Evolutionary conservation across 1,140 invertebrate species (phyloP), one percentile per base, ranked within the genome.

Genomic region (Anastatus disparis): DNA sequence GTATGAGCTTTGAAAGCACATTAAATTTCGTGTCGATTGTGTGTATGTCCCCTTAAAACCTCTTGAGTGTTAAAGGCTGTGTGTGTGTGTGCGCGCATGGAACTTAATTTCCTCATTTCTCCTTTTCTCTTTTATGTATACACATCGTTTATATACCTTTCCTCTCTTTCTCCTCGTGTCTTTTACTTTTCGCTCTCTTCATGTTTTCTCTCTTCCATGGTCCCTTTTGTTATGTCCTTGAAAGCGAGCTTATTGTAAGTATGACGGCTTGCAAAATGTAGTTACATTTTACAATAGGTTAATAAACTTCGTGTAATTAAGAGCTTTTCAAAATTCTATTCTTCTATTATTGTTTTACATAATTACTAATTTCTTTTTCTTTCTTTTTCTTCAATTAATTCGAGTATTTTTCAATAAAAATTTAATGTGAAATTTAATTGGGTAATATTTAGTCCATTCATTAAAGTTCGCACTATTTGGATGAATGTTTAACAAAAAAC

Each of bases 101-200:
- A 61, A 61, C 29, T 69, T 69, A 52, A 69, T 62, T 69, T 69
- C 46, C 29, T 50, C 27, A 26, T 66, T 31, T 59, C 65, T 31
- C 44, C 48, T 17, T 68, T 31, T n/a, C n/a, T n/a, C n/a, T n/a
- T 9, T 40, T 58, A 7, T 15, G 1, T 9, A 38, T 40, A 29
- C 7, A 3, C 0, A 26, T 17, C 31, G 40, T 56, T 9, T 38
- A 24, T 50, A 59, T 59, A 17, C 15, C 64, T 46, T 29, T 50
- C 13, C 20, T 29, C 44, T 52, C 24, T 52, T 31, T 35, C 31
- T 35, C 31, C 31, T 35, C 31, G 4, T n/a, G n/a, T n/a, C n/a
- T n/a, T n/a, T n/a, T n/a, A n/a, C n/a, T n/a, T n/a, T n/a, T n/a
- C n/a, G n/a, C n/a, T n/a, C 42, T 44, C 29, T 52, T 50, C 17